These are phyloP conservation scores for Tyto alba DNA, from an alignment of 2,113 vertebrate genomes.

Conservation along the genomic window DNA sequence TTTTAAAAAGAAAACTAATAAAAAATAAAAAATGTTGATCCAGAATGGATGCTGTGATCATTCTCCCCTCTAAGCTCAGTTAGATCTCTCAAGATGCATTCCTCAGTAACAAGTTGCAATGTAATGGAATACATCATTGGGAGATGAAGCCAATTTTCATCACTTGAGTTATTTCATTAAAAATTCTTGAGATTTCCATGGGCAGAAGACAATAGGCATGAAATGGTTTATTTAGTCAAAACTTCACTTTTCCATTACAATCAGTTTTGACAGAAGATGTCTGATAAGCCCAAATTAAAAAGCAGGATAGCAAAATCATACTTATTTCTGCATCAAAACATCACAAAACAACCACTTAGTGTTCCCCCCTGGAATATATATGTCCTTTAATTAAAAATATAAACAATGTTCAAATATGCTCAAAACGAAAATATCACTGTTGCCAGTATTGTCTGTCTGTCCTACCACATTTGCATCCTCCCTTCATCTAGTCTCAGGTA, in stretches of 20 bases:
- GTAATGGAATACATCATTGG: neutral
- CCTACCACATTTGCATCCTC: neutral
- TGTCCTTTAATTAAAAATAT: neutral
- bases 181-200: neutral
- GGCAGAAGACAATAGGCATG: neutral
- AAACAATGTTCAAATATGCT: neutral
- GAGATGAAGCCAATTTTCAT: neutral
- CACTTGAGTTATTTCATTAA: neutral
- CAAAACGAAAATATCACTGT: neutral
- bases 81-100: neutral
- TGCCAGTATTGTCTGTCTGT: neutral
- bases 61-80: neutral
- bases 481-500: neutral
- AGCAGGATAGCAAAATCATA: neutral
- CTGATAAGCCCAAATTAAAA: neutral
- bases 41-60: neutral
- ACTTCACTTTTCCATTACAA: neutral
- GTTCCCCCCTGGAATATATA: neutral
- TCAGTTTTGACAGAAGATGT: neutral
- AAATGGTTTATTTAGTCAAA: neutral
- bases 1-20: neutral
- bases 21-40: neutral
- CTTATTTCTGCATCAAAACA: neutral
- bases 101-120: neutral
- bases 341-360: neutral